Base-by-base conservation (phyloP, 2,113 vertebrate genomes). In the Coryphaenoides rupestris region DNA sequence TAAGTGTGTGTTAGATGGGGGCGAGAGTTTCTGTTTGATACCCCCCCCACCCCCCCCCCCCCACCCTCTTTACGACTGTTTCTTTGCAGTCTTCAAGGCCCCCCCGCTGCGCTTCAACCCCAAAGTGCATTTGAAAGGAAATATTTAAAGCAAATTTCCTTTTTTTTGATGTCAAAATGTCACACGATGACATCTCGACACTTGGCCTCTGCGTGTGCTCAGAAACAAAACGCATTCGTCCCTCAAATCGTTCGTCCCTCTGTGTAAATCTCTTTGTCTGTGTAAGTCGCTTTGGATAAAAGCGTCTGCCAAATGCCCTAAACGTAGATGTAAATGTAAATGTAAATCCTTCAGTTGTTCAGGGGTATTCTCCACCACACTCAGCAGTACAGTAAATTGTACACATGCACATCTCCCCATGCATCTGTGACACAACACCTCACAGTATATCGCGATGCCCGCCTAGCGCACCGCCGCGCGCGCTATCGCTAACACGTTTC, bases 1-100 rank as follows among this genome's bases (percentile, higher is more conserved):
- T 82, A 75, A 84, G 76, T 73, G 65, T 77, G 68, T 65, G 73
- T 68, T 72, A 76, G 79, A 79, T 70, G 72, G 58, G 72, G 66
- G 72, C 26, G 66, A 73, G 59, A 1, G 74, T 74, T 77, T 63
- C 62, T 62, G 53, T 81, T 82, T 79, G 79, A 85, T 84, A 73
- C 70, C 60, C 22, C 17, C 16, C 21, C 1, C 13, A 3, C 52
- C 17, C 66, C 49, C 64, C n/a, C n/a, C n/a, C n/a, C n/a, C 77
- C 72, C 71, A 59, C 61, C 78, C 58, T 77, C 69, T 76, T 70
- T 69, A 33, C 5, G 5, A 33, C 28, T 33, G 28, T 33, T 33
- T 33, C 2, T 33, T 33, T 33, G 28, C 28, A 33, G 62, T 58
- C 56, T 47, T 74, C 63, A 64, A 28, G 52, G 50, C 60, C 47